These are phyloP conservation scores for Cordilura impudica DNA, from an alignment of 2,888 invertebrate species.

Conservation along the genomic window DNA sequence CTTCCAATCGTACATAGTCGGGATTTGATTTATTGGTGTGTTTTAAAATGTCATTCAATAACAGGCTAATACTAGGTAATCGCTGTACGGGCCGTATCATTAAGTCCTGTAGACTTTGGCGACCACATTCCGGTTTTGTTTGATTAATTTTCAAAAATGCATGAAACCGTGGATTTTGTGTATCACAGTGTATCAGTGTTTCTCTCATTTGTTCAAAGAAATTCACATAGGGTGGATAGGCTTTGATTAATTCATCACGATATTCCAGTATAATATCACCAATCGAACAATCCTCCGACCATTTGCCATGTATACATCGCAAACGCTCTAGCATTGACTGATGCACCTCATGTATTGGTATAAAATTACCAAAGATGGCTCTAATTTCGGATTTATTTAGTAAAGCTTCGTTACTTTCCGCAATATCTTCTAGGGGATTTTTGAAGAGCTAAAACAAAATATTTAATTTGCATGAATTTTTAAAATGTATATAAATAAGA, in stretches of 20 bases:
- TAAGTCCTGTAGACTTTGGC: conserved; percentile 96
- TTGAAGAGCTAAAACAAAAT: conserved; percentile 88
- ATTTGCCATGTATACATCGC: conserved; percentile 79
- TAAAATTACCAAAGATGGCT: conserved; percentile 96
- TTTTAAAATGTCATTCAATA: conserved; percentile 95
- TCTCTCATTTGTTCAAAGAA: conserved; percentile 98
- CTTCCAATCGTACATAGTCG: conserved; percentile 90
- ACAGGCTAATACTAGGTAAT: conserved; percentile 95
- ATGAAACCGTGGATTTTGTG: conserved; percentile 96
- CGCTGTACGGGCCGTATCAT: conserved; percentile 98
- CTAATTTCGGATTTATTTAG: conserved; percentile 94
- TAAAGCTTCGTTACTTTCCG: conserved; percentile 86
- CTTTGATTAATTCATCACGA: conserved; percentile 92
- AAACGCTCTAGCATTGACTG: conserved; percentile 84
- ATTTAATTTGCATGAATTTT: too few species aligned
- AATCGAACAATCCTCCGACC: conserved; percentile 92
- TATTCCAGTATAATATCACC: conserved; percentile 93
- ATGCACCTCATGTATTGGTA: conserved; percentile 96
- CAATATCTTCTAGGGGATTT: conserved; percentile 92
- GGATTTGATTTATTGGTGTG: conserved; percentile 92
- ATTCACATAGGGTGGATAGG: conserved; percentile 98
- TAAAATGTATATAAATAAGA: too few species aligned
- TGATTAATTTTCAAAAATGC: conserved; percentile 98
- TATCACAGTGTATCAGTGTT: conserved; percentile 93
- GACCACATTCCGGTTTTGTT: conserved; percentile 95